Conservation (phyloP, 1,140 invertebrate genomes). For the Leptinotarsa defecta region DNA sequence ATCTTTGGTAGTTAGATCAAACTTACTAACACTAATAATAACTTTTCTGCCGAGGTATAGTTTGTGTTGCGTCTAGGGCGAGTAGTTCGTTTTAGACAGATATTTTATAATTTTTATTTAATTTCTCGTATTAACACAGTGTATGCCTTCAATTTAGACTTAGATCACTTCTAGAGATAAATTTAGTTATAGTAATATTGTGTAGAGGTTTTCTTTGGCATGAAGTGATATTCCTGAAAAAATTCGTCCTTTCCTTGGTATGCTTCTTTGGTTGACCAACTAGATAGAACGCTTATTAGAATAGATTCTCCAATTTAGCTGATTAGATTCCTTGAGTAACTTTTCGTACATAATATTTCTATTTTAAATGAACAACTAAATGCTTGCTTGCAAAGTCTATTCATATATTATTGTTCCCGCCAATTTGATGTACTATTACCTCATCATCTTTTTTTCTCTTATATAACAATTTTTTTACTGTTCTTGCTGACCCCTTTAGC, state of each 20-base stretch:
- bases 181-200: constrained; percentile 34
- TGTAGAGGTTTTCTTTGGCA: constrained; percentile 38
- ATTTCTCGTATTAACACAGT: constrained; percentile 31
- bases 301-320: not conserved
- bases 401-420: constrained; percentile 6
- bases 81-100: constrained; percentile 35
- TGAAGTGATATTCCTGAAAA: constrained; percentile 18
- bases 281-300: not conserved
- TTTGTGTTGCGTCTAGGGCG: constrained; percentile 48
- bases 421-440: no score
- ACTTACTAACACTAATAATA: not conserved
- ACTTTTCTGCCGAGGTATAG: constrained; percentile 51
- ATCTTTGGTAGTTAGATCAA: not conserved
- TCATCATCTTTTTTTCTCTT: no score
- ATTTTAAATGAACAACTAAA: not conserved
- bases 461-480: no score
- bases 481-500: no score
- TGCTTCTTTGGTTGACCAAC: constrained; percentile 36
- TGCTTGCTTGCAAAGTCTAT: not conserved
- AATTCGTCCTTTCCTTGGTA: constrained; percentile 29
- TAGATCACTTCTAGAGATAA: constrained; percentile 16
- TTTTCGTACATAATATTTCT: no score
- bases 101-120: constrained; percentile 13
- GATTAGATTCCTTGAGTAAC: no score
- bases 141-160: constrained; percentile 39